phyloP scores from a whole-genome alignment of 2,797 vertebrate genomes.

The Borostomias antarcticus region DNA sequence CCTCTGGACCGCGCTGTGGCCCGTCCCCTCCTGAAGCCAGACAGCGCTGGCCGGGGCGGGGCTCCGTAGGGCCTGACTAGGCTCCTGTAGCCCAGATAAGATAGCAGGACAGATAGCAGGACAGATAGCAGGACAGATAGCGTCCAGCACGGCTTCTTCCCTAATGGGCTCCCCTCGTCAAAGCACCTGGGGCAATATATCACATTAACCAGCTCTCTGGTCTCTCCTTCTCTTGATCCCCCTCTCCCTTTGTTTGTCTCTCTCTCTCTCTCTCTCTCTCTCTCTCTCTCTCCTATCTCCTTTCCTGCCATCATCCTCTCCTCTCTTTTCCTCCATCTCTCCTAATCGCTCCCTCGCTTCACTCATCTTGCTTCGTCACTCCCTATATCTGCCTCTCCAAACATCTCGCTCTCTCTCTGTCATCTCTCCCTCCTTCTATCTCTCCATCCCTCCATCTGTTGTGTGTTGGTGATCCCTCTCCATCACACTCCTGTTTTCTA shows the following conservation, averaged over 20 bases:
- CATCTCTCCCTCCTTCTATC: not conserved
- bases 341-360: not conserved
- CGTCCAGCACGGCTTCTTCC: not conserved
- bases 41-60: no score
- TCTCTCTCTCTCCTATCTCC: not conserved
- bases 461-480: slow-evolving; percentile 26
- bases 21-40: not conserved
- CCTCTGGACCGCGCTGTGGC: not conserved
- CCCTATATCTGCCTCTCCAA: not conserved
- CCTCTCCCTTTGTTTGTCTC: not conserved
- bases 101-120: not conserved
- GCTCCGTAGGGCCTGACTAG: not conserved
- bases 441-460: slow-evolving; percentile 13
- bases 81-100: not conserved
- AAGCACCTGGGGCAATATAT: not conserved
- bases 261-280: not conserved
- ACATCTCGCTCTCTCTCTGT: not conserved
- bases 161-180: not conserved
- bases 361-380: not conserved
- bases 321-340: not conserved
- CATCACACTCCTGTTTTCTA: slow-evolving; percentile 27
- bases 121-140: not conserved
- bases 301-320: not conserved
- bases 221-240: not conserved
- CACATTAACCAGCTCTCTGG: not conserved